phyloP scores from a whole-genome alignment of 1,140 invertebrate genomes.

The Homalodisca vitripennis region DNA sequence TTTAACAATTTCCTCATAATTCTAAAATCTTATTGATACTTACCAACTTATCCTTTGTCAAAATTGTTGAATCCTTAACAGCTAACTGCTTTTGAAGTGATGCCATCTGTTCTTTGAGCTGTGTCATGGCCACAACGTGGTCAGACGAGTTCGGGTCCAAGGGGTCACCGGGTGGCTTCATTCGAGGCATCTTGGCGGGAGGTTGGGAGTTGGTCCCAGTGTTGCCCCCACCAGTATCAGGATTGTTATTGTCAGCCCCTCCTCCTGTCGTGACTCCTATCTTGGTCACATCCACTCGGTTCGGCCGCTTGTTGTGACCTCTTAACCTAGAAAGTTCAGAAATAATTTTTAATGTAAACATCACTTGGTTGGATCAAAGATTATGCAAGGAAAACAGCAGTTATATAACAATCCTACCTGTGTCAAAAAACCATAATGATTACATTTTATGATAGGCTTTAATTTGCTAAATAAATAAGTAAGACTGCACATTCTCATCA shows the following conservation, averaged over 20 bases:
- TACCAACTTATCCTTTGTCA: slow-evolving; percentile 91
- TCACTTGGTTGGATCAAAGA: no score
- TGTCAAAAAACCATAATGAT: no score
- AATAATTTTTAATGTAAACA: no score
- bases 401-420: no score
- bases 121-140: slow-evolving; percentile 91
- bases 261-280: slow-evolving; percentile 1
- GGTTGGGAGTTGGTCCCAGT: slow-evolving; percentile 36
- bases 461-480: no score
- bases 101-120: slow-evolving; percentile 91
- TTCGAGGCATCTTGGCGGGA: slow-evolving; percentile 51
- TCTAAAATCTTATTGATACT: no score
- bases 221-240: slow-evolving; percentile 23
- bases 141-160: slow-evolving; percentile 86
- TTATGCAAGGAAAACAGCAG: no score
- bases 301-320: slow-evolving; percentile 44
- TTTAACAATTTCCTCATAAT: no score
- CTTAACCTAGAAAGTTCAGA: slow-evolving; percentile 34
- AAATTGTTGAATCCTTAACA: slow-evolving; percentile 80
- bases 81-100: slow-evolving; percentile 85
- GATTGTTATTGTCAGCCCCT: slow-evolving; percentile 20
- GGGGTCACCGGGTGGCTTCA: slow-evolving; percentile 43
- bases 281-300: slow-evolving; percentile 56
- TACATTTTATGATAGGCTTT: no score
- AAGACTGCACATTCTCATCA: no score